These are phyloP conservation scores for Phasia obesa DNA, from an alignment of 2,888 invertebrate genomes.

Conservation along the genomic window DNA sequence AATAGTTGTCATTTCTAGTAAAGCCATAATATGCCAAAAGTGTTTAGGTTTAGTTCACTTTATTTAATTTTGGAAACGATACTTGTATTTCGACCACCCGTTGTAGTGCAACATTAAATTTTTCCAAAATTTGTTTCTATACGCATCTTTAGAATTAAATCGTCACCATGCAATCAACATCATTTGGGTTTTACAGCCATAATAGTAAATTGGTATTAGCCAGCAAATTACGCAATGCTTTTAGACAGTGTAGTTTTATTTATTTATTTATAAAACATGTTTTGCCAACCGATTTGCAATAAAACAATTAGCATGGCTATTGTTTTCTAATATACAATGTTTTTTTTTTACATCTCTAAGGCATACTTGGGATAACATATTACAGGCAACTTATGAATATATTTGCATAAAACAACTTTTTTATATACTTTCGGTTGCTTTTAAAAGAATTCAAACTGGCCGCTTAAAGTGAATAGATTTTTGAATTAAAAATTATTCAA, in stretches of 20 bases:
- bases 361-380: not conserved
- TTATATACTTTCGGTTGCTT: not conserved
- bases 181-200: conserved; percentile 33
- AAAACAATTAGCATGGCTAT: conserved; percentile 29
- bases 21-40: too few relatives aligned
- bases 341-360: not conserved
- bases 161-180: conserved; percentile 27
- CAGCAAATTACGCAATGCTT: conserved; percentile 20
- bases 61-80: too few relatives aligned
- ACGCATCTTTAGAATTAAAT: conserved; percentile 67
- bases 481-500: too few relatives aligned
- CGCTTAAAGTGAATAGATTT: too few relatives aligned
- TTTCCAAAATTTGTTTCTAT: conserved; percentile 42
- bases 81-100: too few relatives aligned
- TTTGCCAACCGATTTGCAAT: not conserved
- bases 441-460: not conserved
- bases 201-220: conserved; percentile 19
- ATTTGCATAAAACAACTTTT: not conserved
- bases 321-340: not conserved
- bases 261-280: not conserved
- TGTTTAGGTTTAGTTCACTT: too few relatives aligned
- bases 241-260: not conserved
- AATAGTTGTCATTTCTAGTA: too few relatives aligned
- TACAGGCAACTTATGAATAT: not conserved
- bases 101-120: conserved; percentile 30